These are phyloP conservation scores for Channa argus DNA, from an alignment of 2,113 vertebrate species.

Conservation along the genomic window DNA sequence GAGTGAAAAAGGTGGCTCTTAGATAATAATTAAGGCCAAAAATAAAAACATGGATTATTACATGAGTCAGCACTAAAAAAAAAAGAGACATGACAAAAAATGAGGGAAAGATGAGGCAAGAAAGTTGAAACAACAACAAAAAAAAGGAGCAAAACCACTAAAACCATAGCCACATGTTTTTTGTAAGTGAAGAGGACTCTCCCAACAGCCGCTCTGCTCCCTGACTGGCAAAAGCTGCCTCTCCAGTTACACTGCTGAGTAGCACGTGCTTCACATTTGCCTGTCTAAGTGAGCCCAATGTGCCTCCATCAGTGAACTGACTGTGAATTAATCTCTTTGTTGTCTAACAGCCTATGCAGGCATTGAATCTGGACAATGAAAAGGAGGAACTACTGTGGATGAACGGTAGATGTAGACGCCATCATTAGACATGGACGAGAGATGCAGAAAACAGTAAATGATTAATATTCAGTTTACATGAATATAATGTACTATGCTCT, in stretches of 20 bases:
- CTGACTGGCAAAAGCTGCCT: conserved; percentile 52
- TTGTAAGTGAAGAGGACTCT: conserved; percentile 43
- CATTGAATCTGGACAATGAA: conserved; percentile 41
- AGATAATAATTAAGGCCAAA: background rate
- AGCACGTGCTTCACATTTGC: conserved; percentile 62
- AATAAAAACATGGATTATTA: conserved; percentile 7
- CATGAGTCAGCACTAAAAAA: conserved; percentile 6
- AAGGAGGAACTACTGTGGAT: conserved; percentile 17
- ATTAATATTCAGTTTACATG: background rate
- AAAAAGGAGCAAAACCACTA: conserved; percentile 9
- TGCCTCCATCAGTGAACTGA: conserved; percentile 50
- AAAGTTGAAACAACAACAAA: background rate
- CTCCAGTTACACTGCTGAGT: conserved; percentile 58
- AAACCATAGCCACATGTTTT: conserved; percentile 17
- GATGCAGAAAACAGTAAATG: conserved; percentile 18
- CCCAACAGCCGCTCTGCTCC: conserved; percentile 34
- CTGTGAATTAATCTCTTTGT: conserved; percentile 75
- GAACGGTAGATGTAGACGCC: conserved; percentile 15
- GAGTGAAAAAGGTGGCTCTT: background rate
- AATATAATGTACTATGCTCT: background rate
- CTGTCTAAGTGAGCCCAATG: conserved; percentile 62
- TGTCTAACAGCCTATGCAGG: conserved; percentile 53
- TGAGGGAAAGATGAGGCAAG: background rate
- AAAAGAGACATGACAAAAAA: conserved; percentile 1
- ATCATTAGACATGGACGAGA: background rate